Conservation (phyloP, 2,797 vertebrate species). For the Gambusia yucatana region DNA sequence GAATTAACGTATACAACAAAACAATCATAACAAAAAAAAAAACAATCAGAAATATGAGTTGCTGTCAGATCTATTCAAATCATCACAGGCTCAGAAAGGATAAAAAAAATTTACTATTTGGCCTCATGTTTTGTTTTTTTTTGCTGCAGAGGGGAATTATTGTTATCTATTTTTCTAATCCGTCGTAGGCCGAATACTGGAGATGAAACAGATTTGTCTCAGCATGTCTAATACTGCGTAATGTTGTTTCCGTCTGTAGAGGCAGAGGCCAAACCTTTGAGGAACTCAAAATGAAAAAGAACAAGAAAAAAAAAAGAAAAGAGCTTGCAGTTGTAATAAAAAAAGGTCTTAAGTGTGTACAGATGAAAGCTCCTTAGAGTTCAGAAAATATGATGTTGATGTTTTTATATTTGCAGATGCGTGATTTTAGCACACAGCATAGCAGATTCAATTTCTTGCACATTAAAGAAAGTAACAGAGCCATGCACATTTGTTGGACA, state of each 20-base stretch:
- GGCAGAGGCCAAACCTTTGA: slow-evolving; percentile 60
- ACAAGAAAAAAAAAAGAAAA: slow-evolving; percentile 15
- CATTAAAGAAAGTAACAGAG: slow-evolving; percentile 22
- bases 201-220: slow-evolving; percentile 66
- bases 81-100: slow-evolving; percentile 58
- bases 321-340: slow-evolving; percentile 32
- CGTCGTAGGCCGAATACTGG: slow-evolving; percentile 55
- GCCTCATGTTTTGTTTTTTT: slow-evolving; percentile 38
- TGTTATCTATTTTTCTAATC: slow-evolving; percentile 79
- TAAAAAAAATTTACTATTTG: slow-evolving; percentile 47
- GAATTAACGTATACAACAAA: slow-evolving; percentile 46
- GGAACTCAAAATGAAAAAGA: slow-evolving; percentile 40
- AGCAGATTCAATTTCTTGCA: slow-evolving; percentile 48
- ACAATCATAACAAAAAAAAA: slow-evolving; percentile 26
- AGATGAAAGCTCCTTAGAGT: slow-evolving; percentile 43
- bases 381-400: slow-evolving; percentile 31
- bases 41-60: slow-evolving; percentile 58
- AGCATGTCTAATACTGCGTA: slow-evolving; percentile 60
- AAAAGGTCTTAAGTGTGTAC: slow-evolving; percentile 33
- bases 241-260: slow-evolving; percentile 57
- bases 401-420: slow-evolving; percentile 39
- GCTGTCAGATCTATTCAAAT: slow-evolving; percentile 63
- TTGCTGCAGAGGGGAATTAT: slow-evolving; percentile 31
- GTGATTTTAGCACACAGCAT: slow-evolving; percentile 43
- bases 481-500: slow-evolving; percentile 51